Base-by-base conservation (phyloP, 2,797 vertebrate species). In the Morelia viridis region DNA sequence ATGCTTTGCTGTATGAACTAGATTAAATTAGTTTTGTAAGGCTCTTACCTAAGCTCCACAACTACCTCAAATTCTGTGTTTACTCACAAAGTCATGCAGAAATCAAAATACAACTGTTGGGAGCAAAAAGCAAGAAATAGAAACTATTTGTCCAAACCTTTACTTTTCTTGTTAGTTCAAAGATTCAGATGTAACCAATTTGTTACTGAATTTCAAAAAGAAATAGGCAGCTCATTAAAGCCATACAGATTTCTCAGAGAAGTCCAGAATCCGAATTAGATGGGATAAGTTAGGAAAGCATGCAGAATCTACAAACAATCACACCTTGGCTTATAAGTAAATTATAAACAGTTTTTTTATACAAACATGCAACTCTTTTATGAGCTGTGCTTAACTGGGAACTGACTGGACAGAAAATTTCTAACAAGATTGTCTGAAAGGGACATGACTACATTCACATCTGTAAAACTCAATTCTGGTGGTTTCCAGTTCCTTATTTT, bases 1-100 rank as follows among this genome's bases (percentile, higher is more conserved):
- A 98, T 95, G 56, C 97, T 1, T 93, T 99, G 93, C 94, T 98
- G 5, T 99, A 97, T 91, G 98, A 98, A 56, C 95, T 99, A 91
- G 99, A 99, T 96, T 99, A 96, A 98, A 3, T 58, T 0, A 71
- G 8, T 90, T 46, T 12, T 9, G 95, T 83, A 17, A 88, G 35
- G 65, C 12, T 17, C 26, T 31, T 53, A 91, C 46, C 19, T 87
- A 3, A 35, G 31, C 35, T 60, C 11, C 12, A 50, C 35, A 41
- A 9, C 4, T 56, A 24, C 26, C 13, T 57, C 26, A 24, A 71
- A 4, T 12, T 94, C 91, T 93, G 83, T n/a, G 89, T 4, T 61
- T 90, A 62, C 80, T 85, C 2, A 10, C 71, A 62, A 28, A 41
- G 4, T 8, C 15, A 4, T 17, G 22, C 13, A 28, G 41, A 50